These are phyloP conservation scores for Hedychridium roseum DNA, from an alignment of 2,888 invertebrate species.

Conservation along the genomic window DNA sequence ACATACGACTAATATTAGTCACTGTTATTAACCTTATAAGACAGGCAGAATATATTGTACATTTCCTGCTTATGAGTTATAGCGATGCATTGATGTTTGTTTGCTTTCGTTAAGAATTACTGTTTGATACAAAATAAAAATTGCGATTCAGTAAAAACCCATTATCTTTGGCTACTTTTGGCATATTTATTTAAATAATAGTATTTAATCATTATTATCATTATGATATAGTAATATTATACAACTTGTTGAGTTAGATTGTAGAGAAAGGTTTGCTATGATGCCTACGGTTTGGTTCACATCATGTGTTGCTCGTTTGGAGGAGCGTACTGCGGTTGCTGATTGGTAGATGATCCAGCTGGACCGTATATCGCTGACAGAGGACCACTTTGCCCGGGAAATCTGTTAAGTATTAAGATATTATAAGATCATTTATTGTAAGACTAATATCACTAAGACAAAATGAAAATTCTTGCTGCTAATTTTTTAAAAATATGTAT, in stretches of 20 bases:
- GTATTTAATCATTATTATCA: no score
- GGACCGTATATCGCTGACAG: slow-evolving; percentile 47
- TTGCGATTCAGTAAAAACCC: slow-evolving; percentile 36
- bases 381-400: slow-evolving; percentile 48
- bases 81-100: background rate
- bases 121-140: slow-evolving; percentile 42
- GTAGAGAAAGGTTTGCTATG: slow-evolving; percentile 35
- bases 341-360: slow-evolving; percentile 44
- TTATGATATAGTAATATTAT: slow-evolving; percentile 51
- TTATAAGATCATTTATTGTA: no score
- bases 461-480: no score
- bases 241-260: slow-evolving; percentile 49
- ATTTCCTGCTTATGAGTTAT: no score
- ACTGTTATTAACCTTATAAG: no score
- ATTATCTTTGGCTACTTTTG: slow-evolving; percentile 52
- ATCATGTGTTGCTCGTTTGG: slow-evolving; percentile 59
- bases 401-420: slow-evolving; percentile 41
- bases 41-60: no score
- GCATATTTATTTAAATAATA: slow-evolving; percentile 51
- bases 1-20: no score
- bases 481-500: no score
- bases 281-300: slow-evolving; percentile 40
- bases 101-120: slow-evolving; percentile 50
- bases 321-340: slow-evolving; percentile 54
- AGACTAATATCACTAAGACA: no score